Percentiles rank a stretch among this genome's conserved stretches.
These are phyloP conservation scores for Tenualosa thibaudeaui DNA, from an alignment of 2,797 vertebrate species.

Conservation along the genomic window DNA sequence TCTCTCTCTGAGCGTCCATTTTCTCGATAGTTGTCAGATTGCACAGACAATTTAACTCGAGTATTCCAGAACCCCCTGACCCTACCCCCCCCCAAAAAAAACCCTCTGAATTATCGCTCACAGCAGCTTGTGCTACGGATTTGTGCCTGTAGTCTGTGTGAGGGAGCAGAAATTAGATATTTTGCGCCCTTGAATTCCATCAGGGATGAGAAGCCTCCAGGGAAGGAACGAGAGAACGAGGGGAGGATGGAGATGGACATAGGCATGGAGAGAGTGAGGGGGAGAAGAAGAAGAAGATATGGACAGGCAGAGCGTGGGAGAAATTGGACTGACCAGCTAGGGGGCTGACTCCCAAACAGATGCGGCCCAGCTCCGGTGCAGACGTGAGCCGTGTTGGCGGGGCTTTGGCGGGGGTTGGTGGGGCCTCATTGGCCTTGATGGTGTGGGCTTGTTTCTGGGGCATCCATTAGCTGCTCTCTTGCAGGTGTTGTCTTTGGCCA, in stretches of 20 bases:
- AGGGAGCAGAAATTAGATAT: neutral
- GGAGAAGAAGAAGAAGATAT: neutral
- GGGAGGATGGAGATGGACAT: neutral
- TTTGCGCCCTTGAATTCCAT: neutral
- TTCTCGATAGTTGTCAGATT: slow-evolving; percentile 37
- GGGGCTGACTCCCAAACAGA: neutral
- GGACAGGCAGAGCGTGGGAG: neutral
- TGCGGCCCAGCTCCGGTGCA: neutral
- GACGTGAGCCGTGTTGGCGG: neutral
- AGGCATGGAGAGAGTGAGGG: slow-evolving; percentile 22
- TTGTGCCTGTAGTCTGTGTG: neutral
- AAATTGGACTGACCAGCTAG: neutral
- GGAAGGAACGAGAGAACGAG: neutral
- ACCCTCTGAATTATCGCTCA: neutral
- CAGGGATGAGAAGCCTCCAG: neutral
- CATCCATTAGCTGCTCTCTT: neutral
- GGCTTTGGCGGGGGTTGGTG: no score
- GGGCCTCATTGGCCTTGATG: neutral
- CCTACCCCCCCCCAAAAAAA: neutral
- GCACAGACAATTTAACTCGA: neutral
- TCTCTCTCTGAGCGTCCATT: slow-evolving; percentile 29
- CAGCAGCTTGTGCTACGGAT: neutral
- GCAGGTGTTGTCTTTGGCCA: slow-evolving; percentile 1
- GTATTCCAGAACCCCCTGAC: neutral
- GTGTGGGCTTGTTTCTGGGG: slow-evolving; percentile 36